Evolutionary conservation across 2,113 vertebrate genomes (phyloP).

Genomic region (Phalacrocorax brasilianus): DNA sequence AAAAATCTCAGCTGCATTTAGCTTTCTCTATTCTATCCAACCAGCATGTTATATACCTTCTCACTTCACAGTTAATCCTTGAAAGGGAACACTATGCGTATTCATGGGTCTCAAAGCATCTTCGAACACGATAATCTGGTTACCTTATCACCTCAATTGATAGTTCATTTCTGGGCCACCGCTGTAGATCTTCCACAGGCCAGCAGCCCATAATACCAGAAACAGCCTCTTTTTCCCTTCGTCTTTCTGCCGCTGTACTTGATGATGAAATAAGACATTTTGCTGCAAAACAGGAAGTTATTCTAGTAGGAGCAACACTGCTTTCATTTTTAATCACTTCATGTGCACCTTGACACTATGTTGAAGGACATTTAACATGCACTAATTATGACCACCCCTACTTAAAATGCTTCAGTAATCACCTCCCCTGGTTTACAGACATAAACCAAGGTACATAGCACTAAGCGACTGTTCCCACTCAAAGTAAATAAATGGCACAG

Average conservation of each 20-base stretch:
- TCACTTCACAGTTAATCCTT: neutral
- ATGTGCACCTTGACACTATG: neutral
- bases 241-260: neutral
- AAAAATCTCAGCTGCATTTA: neutral
- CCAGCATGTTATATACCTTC: accelerated
- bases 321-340: neutral
- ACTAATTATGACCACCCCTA: neutral
- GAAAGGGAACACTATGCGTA: neutral
- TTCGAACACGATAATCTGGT: neutral
- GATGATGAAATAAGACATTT: neutral
- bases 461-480: neutral
- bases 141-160: neutral
- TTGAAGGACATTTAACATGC: neutral
- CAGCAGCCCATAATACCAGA: neutral
- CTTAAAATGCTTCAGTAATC: neutral
- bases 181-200: neutral
- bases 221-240: neutral
- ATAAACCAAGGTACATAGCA: neutral
- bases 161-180: neutral
- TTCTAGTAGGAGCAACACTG: neutral
- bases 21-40: neutral
- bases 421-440: neutral
- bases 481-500: neutral
- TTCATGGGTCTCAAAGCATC: neutral
- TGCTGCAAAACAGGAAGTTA: neutral